Percentiles rank a stretch among this genome's conserved stretches.
Evolutionary conservation across 2,888 invertebrate genomes (phyloP).

Genomic region (Pyrrhia umbra): DNA sequence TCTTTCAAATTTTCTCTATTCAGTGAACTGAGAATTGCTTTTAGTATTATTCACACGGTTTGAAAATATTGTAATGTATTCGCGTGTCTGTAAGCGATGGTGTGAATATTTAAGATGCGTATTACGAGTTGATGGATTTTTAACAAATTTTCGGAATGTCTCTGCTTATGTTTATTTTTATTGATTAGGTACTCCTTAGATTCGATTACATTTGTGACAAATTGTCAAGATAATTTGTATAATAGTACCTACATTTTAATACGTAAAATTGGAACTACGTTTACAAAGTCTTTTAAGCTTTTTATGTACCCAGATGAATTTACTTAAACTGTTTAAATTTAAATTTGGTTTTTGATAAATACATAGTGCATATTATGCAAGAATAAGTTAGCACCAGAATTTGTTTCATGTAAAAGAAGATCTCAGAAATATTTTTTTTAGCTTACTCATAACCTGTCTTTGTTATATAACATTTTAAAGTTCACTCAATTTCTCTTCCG

Average conservation of each 20-base stretch:
- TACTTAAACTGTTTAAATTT: no score
- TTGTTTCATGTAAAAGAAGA: no score
- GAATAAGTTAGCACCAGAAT: no score
- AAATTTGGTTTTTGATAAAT: no score
- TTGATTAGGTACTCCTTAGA: slow-evolving; percentile 7
- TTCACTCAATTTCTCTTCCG: not conserved
- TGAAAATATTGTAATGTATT: slow-evolving; percentile 52
- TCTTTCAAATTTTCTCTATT: slow-evolving; percentile 36
- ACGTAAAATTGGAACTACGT: no score
- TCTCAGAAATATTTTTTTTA: not conserved
- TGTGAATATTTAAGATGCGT: slow-evolving; percentile 18
- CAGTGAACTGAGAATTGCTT: slow-evolving; percentile 39
- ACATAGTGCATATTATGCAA: no score
- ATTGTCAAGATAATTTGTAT: not conserved
- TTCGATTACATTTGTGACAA: not conserved
- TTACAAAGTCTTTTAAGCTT: no score
- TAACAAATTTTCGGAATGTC: slow-evolving; percentile 24
- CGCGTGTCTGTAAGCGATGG: slow-evolving; percentile 19
- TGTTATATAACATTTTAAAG: not conserved
- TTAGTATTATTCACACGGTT: slow-evolving; percentile 31
- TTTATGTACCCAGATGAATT: no score
- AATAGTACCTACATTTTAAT: no score
- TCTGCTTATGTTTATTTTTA: slow-evolving; percentile 23
- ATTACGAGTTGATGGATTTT: slow-evolving; percentile 27
- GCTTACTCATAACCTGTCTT: not conserved